A percentile compares a stretch with the other conserved stretches of the same genome.
Conservation (phyloP, 2,797 vertebrate genomes). For the Tolypeutes matacus region DNA sequence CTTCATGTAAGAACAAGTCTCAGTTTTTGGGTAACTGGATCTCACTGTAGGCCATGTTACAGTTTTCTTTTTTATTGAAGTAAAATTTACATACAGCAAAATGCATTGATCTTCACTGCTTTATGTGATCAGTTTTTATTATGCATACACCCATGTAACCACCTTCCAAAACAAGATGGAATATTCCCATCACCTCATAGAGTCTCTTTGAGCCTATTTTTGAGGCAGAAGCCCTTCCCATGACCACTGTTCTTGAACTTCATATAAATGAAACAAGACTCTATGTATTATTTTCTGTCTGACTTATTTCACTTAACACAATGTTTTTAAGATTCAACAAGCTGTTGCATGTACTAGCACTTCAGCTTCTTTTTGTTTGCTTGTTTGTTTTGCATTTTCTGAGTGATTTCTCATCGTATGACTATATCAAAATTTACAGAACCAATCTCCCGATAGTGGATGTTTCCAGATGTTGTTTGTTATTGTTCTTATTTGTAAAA, state of each 20-base stretch:
- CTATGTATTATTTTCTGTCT: background rate
- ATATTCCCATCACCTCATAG: rapidly evolving
- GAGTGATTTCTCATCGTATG: background rate
- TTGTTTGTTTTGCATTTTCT: background rate
- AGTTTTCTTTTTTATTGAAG: background rate
- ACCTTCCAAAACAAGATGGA: background rate
- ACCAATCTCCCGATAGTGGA: background rate
- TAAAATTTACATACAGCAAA: background rate
- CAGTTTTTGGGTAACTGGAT: background rate
- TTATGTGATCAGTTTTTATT: background rate
- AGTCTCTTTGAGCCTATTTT: background rate
- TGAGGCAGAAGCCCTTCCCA: background rate
- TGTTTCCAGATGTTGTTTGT: background rate
- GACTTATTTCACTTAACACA: background rate
- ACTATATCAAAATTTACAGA: background rate
- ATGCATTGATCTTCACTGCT: background rate
- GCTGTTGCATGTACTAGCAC: background rate
- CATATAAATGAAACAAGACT: background rate
- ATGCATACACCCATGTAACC: background rate
- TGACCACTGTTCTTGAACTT: background rate
- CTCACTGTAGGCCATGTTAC: background rate
- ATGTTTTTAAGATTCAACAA: background rate
- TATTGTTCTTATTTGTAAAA: background rate
- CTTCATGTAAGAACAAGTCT: background rate
- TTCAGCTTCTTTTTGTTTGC: background rate